phyloP scores from a whole-genome alignment of 2,113 vertebrate genomes.

The Eretmodus cyanostictus region DNA sequence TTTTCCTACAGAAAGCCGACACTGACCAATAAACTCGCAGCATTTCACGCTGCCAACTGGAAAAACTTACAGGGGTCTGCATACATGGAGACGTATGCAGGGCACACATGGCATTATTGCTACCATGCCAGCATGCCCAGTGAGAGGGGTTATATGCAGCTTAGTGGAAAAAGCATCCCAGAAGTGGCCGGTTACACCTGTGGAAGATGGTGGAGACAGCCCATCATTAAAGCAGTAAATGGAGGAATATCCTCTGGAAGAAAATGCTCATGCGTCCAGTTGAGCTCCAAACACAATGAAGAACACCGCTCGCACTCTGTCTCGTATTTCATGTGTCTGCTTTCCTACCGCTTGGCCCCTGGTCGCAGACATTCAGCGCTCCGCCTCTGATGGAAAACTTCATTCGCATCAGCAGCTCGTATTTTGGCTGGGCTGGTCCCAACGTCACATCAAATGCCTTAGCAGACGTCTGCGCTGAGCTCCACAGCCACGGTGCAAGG shows the following conservation, averaged over 20 bases:
- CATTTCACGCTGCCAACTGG: constrained; percentile 23
- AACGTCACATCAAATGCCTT: constrained; percentile 34
- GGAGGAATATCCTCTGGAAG: background rate
- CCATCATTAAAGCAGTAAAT: background rate
- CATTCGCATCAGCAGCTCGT: background rate
- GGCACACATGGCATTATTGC: background rate
- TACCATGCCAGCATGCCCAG: background rate
- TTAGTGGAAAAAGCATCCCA: background rate
- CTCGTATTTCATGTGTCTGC: constrained; percentile 24
- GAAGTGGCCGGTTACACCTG: background rate
- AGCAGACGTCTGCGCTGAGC: constrained; percentile 27
- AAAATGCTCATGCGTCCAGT: background rate
- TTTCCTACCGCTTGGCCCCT: background rate
- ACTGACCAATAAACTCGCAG: constrained; percentile 17
- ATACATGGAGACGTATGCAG: background rate
- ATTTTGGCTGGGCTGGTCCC: constrained; percentile 7
- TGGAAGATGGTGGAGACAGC: background rate
- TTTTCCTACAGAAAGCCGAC: constrained; percentile 42
- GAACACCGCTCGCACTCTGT: background rate
- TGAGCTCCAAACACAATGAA: background rate
- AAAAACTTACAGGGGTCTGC: background rate
- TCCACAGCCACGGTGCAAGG: constrained; percentile 3
- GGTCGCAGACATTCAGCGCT: background rate
- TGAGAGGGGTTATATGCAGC: rapidly evolving
- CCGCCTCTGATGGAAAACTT: constrained; percentile 40